Conservation (phyloP, 2,797 vertebrate genomes). For the Rhinogobio ventralis region DNA sequence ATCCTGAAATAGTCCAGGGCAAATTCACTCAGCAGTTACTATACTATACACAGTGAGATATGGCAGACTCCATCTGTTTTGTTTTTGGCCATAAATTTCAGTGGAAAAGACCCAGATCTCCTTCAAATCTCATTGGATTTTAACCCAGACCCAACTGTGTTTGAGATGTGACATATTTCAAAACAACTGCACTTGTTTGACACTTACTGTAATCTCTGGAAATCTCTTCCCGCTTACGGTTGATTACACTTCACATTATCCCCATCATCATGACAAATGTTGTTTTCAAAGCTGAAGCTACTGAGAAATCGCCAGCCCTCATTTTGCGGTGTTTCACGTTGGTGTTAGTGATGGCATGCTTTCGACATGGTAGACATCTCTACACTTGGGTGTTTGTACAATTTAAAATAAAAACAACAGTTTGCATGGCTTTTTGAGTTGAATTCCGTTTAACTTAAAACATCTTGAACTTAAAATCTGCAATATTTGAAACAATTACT, state of each 20-base stretch:
- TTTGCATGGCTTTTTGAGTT: background rate
- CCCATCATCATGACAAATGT: constrained; percentile 53
- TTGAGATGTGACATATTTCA: constrained; percentile 54
- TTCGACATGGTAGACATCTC: background rate
- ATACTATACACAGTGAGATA: constrained; percentile 13
- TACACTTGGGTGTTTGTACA: background rate
- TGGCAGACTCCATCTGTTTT: constrained; percentile 30
- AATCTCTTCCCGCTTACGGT: constrained; percentile 42
- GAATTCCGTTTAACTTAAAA: background rate
- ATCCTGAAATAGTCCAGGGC: constrained; percentile 8
- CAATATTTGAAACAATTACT: background rate
- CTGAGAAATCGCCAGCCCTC: constrained; percentile 45
- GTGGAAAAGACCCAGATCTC: constrained; percentile 43
- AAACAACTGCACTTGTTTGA: constrained; percentile 54
- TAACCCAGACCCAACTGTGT: constrained; percentile 37
- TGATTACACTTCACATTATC: constrained; percentile 51
- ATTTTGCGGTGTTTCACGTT: constrained; percentile 42
- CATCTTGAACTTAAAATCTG: background rate
- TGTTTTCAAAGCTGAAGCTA: constrained; percentile 54
- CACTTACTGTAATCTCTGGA: constrained; percentile 57
- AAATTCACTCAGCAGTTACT: constrained; percentile 9
- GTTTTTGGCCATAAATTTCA: constrained; percentile 41
- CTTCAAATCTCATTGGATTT: constrained; percentile 51
- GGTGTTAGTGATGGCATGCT: constrained; percentile 36
- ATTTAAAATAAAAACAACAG: background rate